Evolutionary conservation across 2,888 invertebrate species (phyloP).

Genomic region (Arrhopalites spinosus): DNA sequence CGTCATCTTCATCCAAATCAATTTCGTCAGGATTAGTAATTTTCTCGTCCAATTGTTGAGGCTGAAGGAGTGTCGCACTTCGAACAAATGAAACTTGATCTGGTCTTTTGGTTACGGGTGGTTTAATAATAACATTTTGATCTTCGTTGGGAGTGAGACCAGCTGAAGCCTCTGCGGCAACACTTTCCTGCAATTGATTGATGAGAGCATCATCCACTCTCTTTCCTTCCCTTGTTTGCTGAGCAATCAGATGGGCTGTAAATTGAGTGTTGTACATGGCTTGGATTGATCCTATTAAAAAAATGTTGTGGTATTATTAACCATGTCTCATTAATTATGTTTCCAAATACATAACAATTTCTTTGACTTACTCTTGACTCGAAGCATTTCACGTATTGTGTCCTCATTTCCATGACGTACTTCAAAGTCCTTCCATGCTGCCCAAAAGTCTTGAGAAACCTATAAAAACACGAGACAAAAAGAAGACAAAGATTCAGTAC

Average conservation of each 20-base stretch:
- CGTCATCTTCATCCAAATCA: slow-evolving; percentile 61
- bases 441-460: slow-evolving; percentile 91
- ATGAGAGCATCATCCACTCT: slow-evolving; percentile 75
- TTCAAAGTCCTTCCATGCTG: slow-evolving; percentile 99
- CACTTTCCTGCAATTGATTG: slow-evolving; percentile 66
- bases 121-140: slow-evolving; percentile 72
- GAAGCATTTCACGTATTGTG: slow-evolving; percentile 97
- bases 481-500: not conserved
- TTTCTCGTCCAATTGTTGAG: slow-evolving; percentile 66
- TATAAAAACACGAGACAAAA: slow-evolving; percentile 54
- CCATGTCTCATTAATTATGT: too few species aligned
- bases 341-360: too few species aligned
- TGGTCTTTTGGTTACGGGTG: slow-evolving; percentile 41
- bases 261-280: slow-evolving; percentile 96
- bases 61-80: slow-evolving; percentile 75
- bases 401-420: slow-evolving; percentile 99
- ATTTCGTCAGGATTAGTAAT: slow-evolving; percentile 64
- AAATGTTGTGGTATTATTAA: too few species aligned
- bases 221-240: slow-evolving; percentile 61
- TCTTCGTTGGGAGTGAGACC: slow-evolving; percentile 61
- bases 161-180: slow-evolving; percentile 77
- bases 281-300: slow-evolving; percentile 76
- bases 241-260: slow-evolving; percentile 53
- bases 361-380: slow-evolving; percentile 81
- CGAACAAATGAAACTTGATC: slow-evolving; percentile 72